A percentile compares a stretch with the other conserved stretches of the same genome.
phyloP scores from a whole-genome alignment of 2,797 vertebrate species.

The Myripristis jacobus region DNA sequence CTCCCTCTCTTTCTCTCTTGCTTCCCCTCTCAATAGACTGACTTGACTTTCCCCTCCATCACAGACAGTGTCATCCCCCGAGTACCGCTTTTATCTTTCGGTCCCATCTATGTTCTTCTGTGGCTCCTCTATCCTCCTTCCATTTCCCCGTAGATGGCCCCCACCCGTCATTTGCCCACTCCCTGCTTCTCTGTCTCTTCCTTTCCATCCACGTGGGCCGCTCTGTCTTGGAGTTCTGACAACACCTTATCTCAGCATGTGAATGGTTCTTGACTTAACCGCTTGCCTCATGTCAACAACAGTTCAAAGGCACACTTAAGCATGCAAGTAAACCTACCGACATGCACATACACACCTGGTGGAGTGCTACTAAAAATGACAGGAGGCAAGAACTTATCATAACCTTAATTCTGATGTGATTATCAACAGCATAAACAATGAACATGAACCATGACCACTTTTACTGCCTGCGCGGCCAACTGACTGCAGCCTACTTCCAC shows the following conservation, averaged over 20 bases:
- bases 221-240: background rate
- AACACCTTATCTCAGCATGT: background rate
- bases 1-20: constrained; percentile 16
- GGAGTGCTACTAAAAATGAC: background rate
- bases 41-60: constrained; percentile 58
- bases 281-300: background rate
- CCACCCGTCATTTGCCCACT: background rate
- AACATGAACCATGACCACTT: no score
- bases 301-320: background rate
- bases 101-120: constrained; percentile 45
- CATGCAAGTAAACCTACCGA: no score
- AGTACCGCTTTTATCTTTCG: constrained; percentile 52
- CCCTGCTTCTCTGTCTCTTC: constrained; percentile 2
- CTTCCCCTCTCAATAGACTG: constrained; percentile 46
- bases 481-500: no score
- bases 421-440: no score
- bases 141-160: background rate
- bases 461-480: no score
- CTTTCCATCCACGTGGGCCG: constrained; percentile 15
- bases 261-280: constrained; percentile 5
- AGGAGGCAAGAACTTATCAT: background rate
- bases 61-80: constrained; percentile 49
- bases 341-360: background rate
- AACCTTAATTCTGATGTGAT: no score
- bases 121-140: no score